phyloP scores from a whole-genome alignment of 2,888 invertebrate genomes.

The Gerris lacustris region DNA sequence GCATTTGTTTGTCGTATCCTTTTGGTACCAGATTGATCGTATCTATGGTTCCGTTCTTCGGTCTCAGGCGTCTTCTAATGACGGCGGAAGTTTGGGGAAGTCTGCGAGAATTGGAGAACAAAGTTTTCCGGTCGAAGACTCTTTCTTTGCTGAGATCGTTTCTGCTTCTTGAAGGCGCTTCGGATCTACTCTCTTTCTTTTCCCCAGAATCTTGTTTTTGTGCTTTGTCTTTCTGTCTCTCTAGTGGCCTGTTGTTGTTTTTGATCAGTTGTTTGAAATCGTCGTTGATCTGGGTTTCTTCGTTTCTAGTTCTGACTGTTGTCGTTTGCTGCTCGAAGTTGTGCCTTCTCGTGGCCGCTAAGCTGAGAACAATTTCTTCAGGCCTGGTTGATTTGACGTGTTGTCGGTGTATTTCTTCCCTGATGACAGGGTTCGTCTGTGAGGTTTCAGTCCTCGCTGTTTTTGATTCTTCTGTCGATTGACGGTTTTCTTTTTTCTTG shows the following conservation, averaged over 20 bases:
- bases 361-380: background rate
- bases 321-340: background rate
- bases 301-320: background rate
- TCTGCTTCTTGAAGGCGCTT: background rate
- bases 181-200: background rate
- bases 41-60: slow-evolving; percentile 20
- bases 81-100: slow-evolving; percentile 31
- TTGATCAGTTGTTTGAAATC: background rate
- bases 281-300: background rate
- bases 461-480: background rate
- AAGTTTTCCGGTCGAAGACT: slow-evolving; percentile 25
- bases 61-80: slow-evolving; percentile 28
- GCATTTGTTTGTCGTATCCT: slow-evolving; percentile 19
- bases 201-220: background rate
- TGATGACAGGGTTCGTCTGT: background rate
- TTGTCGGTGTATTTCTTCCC: background rate
- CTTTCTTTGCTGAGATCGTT: slow-evolving; percentile 16
- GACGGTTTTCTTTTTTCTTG: background rate
- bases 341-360: background rate
- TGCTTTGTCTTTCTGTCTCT: background rate
- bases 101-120: slow-evolving; percentile 26
- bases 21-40: slow-evolving; percentile 19
- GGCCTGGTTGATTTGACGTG: background rate
- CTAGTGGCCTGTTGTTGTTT: background rate
- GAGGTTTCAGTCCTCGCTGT: background rate